Conservation (phyloP, 2,113 vertebrate genomes). For the Pimephales promelas region DNA sequence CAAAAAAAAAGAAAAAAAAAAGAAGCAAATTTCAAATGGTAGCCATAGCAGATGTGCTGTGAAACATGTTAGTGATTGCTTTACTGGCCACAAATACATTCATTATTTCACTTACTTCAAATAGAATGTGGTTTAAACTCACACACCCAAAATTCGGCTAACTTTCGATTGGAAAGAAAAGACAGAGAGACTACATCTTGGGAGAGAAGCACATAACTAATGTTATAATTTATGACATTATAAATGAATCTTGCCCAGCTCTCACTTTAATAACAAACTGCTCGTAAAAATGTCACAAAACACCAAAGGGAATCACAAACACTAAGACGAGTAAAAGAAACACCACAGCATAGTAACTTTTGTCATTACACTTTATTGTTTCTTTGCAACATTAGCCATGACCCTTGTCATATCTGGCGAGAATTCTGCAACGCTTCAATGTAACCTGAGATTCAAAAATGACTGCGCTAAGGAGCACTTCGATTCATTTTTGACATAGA, state of each 20-base stretch:
- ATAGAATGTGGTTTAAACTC: background rate
- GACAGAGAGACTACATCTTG: background rate
- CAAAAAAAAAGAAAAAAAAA: background rate
- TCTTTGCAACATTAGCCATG: constrained; percentile 71
- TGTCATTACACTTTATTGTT: constrained; percentile 75
- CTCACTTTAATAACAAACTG: constrained; percentile 2
- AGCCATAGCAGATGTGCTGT: background rate
- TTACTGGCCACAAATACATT: background rate
- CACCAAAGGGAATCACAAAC: background rate
- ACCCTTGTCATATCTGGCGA: constrained; percentile 72
- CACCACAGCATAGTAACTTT: constrained; percentile 61
- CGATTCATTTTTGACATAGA: constrained; percentile 64
- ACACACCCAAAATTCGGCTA: background rate
- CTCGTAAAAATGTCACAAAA: constrained; percentile 15
- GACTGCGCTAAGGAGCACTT: constrained; percentile 71
- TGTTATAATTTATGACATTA: background rate
- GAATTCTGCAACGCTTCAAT: constrained; percentile 76
- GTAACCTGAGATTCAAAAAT: constrained; percentile 80
- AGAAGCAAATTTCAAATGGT: background rate
- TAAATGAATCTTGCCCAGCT: background rate
- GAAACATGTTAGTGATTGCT: background rate
- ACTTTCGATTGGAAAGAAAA: background rate
- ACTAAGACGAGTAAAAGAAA: constrained; percentile 55
- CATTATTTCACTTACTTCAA: background rate
- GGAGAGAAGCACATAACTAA: background rate